Evolutionary conservation across 2,888 invertebrate genomes (phyloP).

Genomic region (Dynastes tityus): DNA sequence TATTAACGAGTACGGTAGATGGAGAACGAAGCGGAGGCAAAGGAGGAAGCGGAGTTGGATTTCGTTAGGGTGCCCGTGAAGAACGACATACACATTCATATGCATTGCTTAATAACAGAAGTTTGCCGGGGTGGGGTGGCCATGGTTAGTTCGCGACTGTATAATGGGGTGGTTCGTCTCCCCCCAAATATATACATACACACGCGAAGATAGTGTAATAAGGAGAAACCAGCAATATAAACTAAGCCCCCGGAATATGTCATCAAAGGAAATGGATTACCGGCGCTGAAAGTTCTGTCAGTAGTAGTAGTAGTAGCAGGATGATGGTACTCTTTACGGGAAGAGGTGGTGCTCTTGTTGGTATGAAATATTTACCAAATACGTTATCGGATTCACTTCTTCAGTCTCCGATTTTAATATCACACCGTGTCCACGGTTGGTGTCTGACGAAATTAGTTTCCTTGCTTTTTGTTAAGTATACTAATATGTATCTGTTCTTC

Average conservation of each 20-base stretch:
- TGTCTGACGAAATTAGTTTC: too few species aligned
- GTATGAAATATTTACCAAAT: conserved; percentile 50
- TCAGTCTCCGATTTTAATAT: too few species aligned
- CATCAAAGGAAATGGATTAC: conserved; percentile 57
- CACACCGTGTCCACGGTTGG: too few species aligned
- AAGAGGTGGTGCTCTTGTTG: background rate
- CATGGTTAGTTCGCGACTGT: conserved; percentile 47
- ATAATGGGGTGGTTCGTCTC: conserved; percentile 34
- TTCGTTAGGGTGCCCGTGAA: background rate
- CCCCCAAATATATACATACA: conserved; percentile 59
- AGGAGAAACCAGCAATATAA: conserved; percentile 53
- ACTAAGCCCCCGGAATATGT: conserved; percentile 59
- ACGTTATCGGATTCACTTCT: conserved; percentile 5
- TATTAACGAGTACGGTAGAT: conserved; percentile 38
- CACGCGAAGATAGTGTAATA: conserved; percentile 56
- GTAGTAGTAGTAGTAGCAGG: background rate
- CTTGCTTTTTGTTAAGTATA: too few species aligned
- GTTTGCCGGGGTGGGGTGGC: conserved; percentile 41
- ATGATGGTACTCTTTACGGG: background rate
- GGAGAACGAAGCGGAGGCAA: conserved; percentile 4
- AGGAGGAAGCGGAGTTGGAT: background rate
- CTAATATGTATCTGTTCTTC: too few species aligned
- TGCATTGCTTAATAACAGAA: conserved; percentile 50
- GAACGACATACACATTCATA: conserved; percentile 44
- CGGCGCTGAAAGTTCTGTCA: conserved; percentile 39